phyloP scores from a whole-genome alignment of 1,140 invertebrate genomes.

The Drosophila athabasca region DNA sequence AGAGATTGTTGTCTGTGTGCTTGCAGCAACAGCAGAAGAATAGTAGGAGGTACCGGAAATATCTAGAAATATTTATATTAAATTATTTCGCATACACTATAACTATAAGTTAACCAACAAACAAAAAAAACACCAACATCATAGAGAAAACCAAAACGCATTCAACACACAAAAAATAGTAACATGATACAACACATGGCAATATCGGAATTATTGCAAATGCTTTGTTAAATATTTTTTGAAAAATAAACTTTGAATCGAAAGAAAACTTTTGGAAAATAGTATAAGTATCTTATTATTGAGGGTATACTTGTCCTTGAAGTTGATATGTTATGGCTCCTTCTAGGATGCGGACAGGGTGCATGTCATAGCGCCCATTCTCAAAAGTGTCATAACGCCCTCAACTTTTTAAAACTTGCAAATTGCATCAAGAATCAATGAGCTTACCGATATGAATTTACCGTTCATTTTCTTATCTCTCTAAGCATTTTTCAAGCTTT shows the following conservation, averaged over 20 bases:
- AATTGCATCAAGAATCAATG: too few relatives aligned
- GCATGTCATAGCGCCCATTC: too few relatives aligned
- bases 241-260: conserved; percentile 44
- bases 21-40: not conserved
- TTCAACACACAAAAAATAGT: conserved; percentile 14
- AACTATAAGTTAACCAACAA: conserved; percentile 38
- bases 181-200: conserved; percentile 26
- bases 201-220: conserved; percentile 46
- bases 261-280: conserved; percentile 2
- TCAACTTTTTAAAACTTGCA: too few relatives aligned
- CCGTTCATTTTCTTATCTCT: too few relatives aligned
- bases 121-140: conserved; percentile 26
- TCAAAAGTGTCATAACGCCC: too few relatives aligned
- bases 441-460: too few relatives aligned
- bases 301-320: too few relatives aligned
- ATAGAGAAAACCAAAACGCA: conserved; percentile 21
- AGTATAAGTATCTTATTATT: too few relatives aligned
- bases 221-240: conserved; percentile 55
- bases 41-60: conserved; percentile 9
- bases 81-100: conserved; percentile 45
- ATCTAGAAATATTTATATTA: conserved; percentile 56
- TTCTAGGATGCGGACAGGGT: too few relatives aligned
- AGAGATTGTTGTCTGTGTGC: not conserved
- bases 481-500: too few relatives aligned
- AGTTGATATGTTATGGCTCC: too few relatives aligned